Conservation (phyloP, 2,113 vertebrate genomes). For the Psilopsiagon aymara region DNA sequence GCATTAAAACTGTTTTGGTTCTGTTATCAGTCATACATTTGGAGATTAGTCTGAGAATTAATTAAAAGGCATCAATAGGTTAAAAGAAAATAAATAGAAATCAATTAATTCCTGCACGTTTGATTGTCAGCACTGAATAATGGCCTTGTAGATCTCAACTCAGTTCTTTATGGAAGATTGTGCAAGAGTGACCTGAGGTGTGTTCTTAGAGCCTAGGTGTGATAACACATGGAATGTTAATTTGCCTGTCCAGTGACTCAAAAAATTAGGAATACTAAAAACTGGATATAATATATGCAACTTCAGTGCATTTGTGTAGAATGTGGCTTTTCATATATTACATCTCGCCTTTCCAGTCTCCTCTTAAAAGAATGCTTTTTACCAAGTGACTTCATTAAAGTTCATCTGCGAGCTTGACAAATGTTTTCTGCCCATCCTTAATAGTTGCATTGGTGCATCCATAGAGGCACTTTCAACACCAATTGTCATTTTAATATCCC, state of each 20-base stretch:
- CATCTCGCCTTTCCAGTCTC: background rate
- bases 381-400: background rate
- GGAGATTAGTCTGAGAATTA: background rate
- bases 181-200: background rate
- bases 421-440: background rate
- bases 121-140: background rate
- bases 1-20: background rate
- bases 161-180: background rate
- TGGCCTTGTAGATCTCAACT: background rate
- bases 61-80: background rate
- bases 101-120: background rate
- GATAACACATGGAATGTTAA: background rate
- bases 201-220: background rate
- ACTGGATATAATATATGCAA: background rate
- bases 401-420: background rate
- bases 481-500: background rate
- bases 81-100: background rate
- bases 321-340: background rate
- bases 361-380: background rate
- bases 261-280: background rate
- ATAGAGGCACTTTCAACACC: background rate
- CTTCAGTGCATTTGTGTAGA: background rate
- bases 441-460: background rate
- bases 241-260: background rate
- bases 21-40: background rate